A percentile compares a stretch with the other conserved stretches of the same genome.
These are phyloP conservation scores for Salmo trutta DNA, from an alignment of 2,797 vertebrate genomes.

Conservation along the genomic window DNA sequence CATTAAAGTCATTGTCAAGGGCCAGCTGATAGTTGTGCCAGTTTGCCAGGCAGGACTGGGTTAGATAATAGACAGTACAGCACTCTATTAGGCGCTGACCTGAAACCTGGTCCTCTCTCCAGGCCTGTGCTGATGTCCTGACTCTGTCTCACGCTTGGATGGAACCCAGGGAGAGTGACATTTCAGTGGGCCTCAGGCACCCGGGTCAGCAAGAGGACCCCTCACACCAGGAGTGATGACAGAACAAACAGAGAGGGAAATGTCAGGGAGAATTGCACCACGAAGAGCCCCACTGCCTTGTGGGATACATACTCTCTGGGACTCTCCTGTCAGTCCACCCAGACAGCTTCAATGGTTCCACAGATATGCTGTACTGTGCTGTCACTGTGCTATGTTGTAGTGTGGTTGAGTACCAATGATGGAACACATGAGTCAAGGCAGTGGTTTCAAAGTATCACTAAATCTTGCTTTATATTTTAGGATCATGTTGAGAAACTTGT, in stretches of 20 bases:
- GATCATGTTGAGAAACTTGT: not conserved
- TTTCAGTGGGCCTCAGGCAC: constrained; percentile 32
- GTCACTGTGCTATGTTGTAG: not conserved
- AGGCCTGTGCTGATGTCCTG: constrained; percentile 14
- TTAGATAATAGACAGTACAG: constrained; percentile 5
- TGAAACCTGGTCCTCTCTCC: not conserved
- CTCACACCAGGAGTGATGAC: constrained; percentile 32
- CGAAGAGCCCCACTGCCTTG: constrained; percentile 3
- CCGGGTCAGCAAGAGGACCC: constrained; percentile 28
- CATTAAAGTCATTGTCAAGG: not conserved
- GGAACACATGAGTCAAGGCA: not conserved
- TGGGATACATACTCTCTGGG: not conserved
- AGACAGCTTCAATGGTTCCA: not conserved
- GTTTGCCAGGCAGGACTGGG: constrained; percentile 1
- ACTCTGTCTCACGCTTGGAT: constrained; percentile 13
- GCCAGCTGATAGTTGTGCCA: not conserved
- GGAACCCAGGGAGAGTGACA: constrained; percentile 35
- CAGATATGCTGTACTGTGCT: not conserved
- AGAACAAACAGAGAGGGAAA: constrained; percentile 39
- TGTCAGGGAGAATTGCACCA: constrained; percentile 33
- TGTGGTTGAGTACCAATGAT: not conserved
- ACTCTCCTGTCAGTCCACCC: constrained; percentile 2
- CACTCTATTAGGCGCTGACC: constrained; percentile 1
- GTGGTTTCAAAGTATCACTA: not conserved
- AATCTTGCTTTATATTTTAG: not conserved